These are phyloP conservation scores for Neogobius melanostomus DNA, from an alignment of 2,113 vertebrate genomes.

Conservation along the genomic window DNA sequence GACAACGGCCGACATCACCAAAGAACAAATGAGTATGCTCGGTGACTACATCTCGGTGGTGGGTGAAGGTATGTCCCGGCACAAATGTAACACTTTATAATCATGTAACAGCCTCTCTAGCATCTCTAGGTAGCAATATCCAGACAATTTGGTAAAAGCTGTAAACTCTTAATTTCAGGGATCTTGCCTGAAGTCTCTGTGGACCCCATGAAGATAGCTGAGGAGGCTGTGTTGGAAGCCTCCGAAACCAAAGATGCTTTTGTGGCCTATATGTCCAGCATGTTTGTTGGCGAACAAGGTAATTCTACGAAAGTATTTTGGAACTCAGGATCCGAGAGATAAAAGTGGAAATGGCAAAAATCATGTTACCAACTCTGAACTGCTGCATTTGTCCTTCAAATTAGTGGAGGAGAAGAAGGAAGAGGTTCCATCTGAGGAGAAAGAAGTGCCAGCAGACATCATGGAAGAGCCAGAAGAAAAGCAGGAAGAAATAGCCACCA, in stretches of 20 bases:
- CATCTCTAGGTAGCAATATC: no score
- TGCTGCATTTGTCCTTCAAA: neutral
- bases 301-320: neutral
- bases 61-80: slow-evolving; percentile 57
- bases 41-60: slow-evolving; percentile 52
- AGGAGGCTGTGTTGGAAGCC: slow-evolving; percentile 71
- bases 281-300: slow-evolving; percentile 75
- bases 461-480: slow-evolving; percentile 15
- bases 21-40: slow-evolving; percentile 59
- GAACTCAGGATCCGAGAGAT: no score
- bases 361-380: neutral
- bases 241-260: slow-evolving; percentile 70
- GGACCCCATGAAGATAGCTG: slow-evolving; percentile 73
- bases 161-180: slow-evolving; percentile 44
- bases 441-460: neutral
- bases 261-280: slow-evolving; percentile 70
- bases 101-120: no score
- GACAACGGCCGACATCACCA: slow-evolving; percentile 56
- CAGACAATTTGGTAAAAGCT: no score
- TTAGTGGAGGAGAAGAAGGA: slow-evolving; percentile 2
- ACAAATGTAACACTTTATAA: no score
- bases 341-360: neutral
- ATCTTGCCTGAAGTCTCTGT: slow-evolving; percentile 66
- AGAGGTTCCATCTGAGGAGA: neutral
- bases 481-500: neutral